These are phyloP conservation scores for Myanophis thanlyinensis DNA, from an alignment of 2,113 vertebrate species.

Conservation along the genomic window DNA sequence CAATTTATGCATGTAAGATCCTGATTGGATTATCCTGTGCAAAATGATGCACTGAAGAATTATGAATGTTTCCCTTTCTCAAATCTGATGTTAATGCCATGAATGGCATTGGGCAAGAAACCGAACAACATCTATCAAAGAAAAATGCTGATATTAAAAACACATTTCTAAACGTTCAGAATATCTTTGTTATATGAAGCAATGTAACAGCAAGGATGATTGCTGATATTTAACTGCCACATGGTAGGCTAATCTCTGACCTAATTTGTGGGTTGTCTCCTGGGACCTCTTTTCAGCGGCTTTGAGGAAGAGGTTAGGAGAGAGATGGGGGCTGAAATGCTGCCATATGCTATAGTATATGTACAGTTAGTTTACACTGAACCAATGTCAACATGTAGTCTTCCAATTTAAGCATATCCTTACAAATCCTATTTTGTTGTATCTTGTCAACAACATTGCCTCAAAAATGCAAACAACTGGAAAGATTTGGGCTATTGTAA, in stretches of 20 bases:
- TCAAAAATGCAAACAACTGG: conserved; percentile 12
- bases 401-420: conserved; percentile 48
- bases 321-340: conserved; percentile 57
- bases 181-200: conserved; percentile 18
- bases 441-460: background rate
- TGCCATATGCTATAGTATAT: conserved; percentile 72
- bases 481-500: background rate
- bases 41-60: background rate
- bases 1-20: background rate
- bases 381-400: conserved; percentile 63
- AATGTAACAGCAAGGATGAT: conserved; percentile 3
- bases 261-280: conserved; percentile 59
- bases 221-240: conserved; percentile 38
- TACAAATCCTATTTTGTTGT: conserved; percentile 26
- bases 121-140: background rate
- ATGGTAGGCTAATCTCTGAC: conserved; percentile 41
- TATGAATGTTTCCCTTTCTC: background rate
- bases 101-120: background rate
- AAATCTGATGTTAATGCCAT: background rate
- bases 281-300: conserved; percentile 48
- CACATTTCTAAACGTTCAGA: background rate
- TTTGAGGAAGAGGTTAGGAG: conserved; percentile 45
- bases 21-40: background rate
- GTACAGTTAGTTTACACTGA: conserved; percentile 61
- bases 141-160: background rate